Percentiles rank a stretch among this genome's conserved stretches.
These are phyloP conservation scores for Polyodon spathula DNA, from an alignment of 2,113 vertebrate genomes.

Conservation along the genomic window DNA sequence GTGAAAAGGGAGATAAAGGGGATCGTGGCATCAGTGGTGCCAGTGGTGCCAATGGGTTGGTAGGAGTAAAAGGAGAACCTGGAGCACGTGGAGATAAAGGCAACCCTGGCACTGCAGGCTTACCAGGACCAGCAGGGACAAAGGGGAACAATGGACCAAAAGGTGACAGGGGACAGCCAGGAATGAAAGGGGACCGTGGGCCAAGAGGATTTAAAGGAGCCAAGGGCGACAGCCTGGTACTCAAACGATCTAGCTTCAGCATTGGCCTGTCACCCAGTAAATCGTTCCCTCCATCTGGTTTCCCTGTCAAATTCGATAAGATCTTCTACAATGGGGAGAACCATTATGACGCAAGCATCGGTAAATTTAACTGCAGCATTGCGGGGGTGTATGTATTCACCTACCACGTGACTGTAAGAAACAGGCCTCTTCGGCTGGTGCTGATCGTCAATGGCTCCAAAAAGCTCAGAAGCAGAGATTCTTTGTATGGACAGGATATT, in stretches of 20 bases:
- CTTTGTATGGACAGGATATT: constrained; percentile 82
- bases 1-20: constrained; percentile 72
- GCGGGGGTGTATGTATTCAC: constrained; percentile 83
- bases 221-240: constrained; percentile 44
- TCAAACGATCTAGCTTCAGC: constrained; percentile 74
- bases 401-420: constrained; percentile 85
- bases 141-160: constrained; percentile 70
- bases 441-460: constrained; percentile 72
- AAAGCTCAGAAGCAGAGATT: constrained; percentile 75
- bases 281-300: constrained; percentile 79
- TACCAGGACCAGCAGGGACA: constrained; percentile 54
- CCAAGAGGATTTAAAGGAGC: constrained; percentile 73
- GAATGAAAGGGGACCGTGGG: constrained; percentile 71
- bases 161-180: constrained; percentile 68
- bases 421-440: constrained; percentile 71
- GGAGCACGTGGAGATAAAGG: constrained; percentile 76
- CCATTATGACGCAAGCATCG: constrained; percentile 66
- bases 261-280: constrained; percentile 73
- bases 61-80: constrained; percentile 61
- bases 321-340: constrained; percentile 77
- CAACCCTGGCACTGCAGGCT: constrained; percentile 59
- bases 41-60: constrained; percentile 57
- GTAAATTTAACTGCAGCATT: constrained; percentile 79
- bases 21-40: constrained; percentile 61
- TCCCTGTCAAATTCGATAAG: constrained; percentile 81